These are phyloP conservation scores for Mustelus asterias DNA, from an alignment of 2,113 vertebrate genomes.

Conservation along the genomic window DNA sequence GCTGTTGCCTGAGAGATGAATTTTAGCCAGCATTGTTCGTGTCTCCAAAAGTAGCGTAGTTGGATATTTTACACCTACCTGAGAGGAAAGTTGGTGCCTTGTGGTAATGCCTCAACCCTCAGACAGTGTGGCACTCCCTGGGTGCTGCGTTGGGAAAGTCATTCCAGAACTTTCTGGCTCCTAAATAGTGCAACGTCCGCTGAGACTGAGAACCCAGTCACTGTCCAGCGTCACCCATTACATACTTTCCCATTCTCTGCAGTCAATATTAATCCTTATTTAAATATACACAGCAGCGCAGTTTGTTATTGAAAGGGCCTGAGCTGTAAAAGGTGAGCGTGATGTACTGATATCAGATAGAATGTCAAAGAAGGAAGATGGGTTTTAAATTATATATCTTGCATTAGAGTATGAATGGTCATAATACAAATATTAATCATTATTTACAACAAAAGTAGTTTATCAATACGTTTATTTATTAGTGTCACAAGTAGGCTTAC, in stretches of 20 bases:
- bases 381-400: neutral
- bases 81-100: neutral
- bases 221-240: neutral
- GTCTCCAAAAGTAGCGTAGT: neutral
- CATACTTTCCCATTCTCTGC: neutral
- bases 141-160: neutral
- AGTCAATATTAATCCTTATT: neutral
- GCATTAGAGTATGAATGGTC: neutral
- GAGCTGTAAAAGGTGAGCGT: neutral
- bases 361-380: neutral
- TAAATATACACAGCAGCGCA: neutral
- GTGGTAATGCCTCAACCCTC: neutral
- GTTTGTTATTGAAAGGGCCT: neutral
- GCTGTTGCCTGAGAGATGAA: neutral
- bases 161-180: neutral
- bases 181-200: neutral
- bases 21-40: neutral
- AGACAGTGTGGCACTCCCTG: neutral
- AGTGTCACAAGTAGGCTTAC: no score
- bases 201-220: neutral
- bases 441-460: neutral
- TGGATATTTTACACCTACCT: neutral
- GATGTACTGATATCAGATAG: neutral
- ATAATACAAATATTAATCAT: neutral
- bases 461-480: no score